Evolutionary conservation across 2,888 invertebrate genomes (phyloP).

Genomic region (Acrobasis suavella): DNA sequence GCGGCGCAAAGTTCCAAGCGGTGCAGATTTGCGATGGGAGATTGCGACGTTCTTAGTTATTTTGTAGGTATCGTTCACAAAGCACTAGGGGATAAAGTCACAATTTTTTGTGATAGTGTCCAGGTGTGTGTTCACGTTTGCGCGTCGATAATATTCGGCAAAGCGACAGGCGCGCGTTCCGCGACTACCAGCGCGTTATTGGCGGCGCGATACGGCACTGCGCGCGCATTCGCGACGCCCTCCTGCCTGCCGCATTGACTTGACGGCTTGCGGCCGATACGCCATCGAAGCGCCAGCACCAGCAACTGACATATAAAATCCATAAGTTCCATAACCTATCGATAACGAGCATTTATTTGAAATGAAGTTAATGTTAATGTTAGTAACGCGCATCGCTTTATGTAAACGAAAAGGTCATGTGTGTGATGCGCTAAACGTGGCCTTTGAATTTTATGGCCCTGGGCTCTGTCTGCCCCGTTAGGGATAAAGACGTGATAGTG

Average conservation of each 20-base stretch:
- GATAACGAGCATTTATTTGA: background rate
- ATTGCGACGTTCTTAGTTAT: background rate
- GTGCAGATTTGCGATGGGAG: background rate
- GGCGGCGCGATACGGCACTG: slow-evolving; percentile 51
- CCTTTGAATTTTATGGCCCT: too few relatives aligned
- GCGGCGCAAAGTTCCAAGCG: background rate
- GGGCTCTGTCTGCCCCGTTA: too few relatives aligned
- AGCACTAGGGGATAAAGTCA: slow-evolving; percentile 30
- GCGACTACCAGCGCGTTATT: slow-evolving; percentile 58
- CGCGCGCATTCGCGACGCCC: slow-evolving; percentile 52
- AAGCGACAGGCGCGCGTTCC: slow-evolving; percentile 55
- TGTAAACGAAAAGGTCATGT: background rate
- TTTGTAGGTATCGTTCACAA: slow-evolving; percentile 8
- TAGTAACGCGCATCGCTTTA: slow-evolving; percentile 28
- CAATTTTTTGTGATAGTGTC: slow-evolving; percentile 36
- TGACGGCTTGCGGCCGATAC: slow-evolving; percentile 27
- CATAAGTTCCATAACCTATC: background rate
- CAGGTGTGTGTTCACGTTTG: slow-evolving; percentile 51
- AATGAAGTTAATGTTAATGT: too few relatives aligned
- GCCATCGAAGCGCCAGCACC: slow-evolving; percentile 18
- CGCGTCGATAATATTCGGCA: slow-evolving; percentile 59
- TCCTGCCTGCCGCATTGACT: slow-evolving; percentile 44
- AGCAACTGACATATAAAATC: slow-evolving; percentile 6
- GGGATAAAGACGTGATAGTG: too few relatives aligned
- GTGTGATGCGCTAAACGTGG: too few relatives aligned